Evolutionary conservation across 2,113 vertebrate species (phyloP), one percentile per base, ranked within the genome.

Genomic region (Polypterus bichir): DNA sequence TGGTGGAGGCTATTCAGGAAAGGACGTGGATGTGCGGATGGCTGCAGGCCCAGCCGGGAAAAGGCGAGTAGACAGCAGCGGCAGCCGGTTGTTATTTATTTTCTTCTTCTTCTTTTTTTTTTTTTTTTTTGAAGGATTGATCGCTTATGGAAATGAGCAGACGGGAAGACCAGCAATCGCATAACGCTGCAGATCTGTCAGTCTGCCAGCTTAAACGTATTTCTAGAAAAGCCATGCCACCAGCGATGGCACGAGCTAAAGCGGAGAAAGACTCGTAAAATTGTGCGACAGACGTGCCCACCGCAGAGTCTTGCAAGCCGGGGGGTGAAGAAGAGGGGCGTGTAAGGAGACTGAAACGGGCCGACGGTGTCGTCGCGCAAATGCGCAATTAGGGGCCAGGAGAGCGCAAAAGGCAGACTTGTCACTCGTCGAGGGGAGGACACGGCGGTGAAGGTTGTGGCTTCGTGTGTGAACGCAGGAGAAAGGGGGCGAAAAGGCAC

Each of bases 1-100:
- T 74, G 80, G 81, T 80, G 79, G 74, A 74, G 75, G 64, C 59
- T 68, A 69, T 62, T 63, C 65, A 76, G 75, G 75, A 78, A 74
- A 78, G 65, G 57, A 78, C 73, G 67, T 59, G 71, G 77, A 68
- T 72, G 60, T 8, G 49, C 73, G 48, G 56, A 55, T 56, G 62
- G 67, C 52, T 69, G 68, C 49, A 72, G 77, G 75, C 76, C 73
- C 46, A 61, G 64, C 73, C 73, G 76, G 75, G 49, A 57, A 27
- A 57, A 7, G 5, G 6, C 27, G 44, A 45, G 8, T 5, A 5
- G n/a, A 44, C 27, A 44, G 27, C 5, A 44, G 27, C 27, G 46
- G 11, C 44, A 45, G 56, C 7, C 4, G 5, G 3, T 2, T 3
- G 56, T 9, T 44, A 57, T 7, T 5, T 27, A 7, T 45, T 45